phyloP scores from a whole-genome alignment of 2,888 invertebrate genomes.

The Hecatera dysodea region DNA sequence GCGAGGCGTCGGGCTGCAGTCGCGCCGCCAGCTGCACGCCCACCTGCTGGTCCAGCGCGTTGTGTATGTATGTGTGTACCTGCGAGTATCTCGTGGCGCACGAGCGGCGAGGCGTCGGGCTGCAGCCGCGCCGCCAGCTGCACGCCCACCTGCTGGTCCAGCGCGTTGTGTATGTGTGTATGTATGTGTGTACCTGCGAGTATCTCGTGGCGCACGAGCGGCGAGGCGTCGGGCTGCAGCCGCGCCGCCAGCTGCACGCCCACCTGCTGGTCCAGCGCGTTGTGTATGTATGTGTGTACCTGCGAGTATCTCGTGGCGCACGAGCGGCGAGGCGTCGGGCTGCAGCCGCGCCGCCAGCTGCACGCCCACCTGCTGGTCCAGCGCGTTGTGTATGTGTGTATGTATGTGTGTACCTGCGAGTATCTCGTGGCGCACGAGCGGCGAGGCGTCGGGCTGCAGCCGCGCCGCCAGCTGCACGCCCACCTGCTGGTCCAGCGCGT shows the following conservation, averaged over 20 bases:
- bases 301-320: slow-evolving; percentile 96
- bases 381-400: slow-evolving; percentile 92
- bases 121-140: slow-evolving; percentile 94
- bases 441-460: slow-evolving; percentile 95
- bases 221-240: slow-evolving; percentile 95
- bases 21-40: slow-evolving; percentile 96
- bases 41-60: slow-evolving; percentile 97
- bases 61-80: slow-evolving; percentile 90
- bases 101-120: slow-evolving; percentile 96
- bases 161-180: slow-evolving; percentile 91
- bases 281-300: slow-evolving; percentile 90
- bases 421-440: slow-evolving; percentile 96
- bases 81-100: slow-evolving; percentile 96
- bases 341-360: slow-evolving; percentile 94
- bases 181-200: slow-evolving; percentile 92
- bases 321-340: slow-evolving; percentile 96
- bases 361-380: slow-evolving; percentile 98
- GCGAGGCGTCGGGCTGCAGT: slow-evolving; percentile 95
- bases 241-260: slow-evolving; percentile 96
- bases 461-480: slow-evolving; percentile 96
- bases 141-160: slow-evolving; percentile 98
- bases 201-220: slow-evolving; percentile 96
- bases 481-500: slow-evolving; percentile 97
- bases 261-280: slow-evolving; percentile 97
- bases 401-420: slow-evolving; percentile 85